Conservation (phyloP, 1,140 invertebrate genomes). For the Drosophila nebulosa region DNA sequence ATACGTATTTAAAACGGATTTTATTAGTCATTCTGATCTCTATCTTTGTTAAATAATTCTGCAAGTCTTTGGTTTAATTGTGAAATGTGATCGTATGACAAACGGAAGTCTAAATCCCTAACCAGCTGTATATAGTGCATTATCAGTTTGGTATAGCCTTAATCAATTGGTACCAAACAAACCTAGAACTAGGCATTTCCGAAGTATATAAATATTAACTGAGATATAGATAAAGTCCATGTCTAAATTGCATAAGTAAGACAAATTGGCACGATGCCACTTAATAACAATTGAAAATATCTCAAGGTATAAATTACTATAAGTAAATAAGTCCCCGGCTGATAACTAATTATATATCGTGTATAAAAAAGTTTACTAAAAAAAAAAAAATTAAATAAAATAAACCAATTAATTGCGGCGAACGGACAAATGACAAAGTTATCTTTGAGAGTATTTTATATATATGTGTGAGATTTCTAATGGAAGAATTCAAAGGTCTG, state of each 20-base stretch:
- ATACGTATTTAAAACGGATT: not conserved
- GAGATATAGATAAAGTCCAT: constrained; percentile 15
- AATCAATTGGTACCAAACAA: not conserved
- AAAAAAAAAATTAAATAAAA: constrained; percentile 46
- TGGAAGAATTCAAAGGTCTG: constrained; percentile 31
- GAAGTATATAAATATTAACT: constrained; percentile 28
- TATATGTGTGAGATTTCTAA: constrained; percentile 14
- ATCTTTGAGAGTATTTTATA: constrained; percentile 25
- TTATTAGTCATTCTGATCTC: not conserved
- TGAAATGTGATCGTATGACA: constrained; percentile 45
- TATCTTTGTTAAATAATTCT: not conserved
- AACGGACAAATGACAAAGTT: constrained; percentile 51
- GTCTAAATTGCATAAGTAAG: constrained; percentile 46
- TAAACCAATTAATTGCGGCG: constrained; percentile 63
- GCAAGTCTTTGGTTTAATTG: constrained; percentile 19
- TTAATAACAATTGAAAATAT: constrained; percentile 40
- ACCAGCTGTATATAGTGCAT: constrained; percentile 27
- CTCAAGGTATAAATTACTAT: constrained; percentile 37
- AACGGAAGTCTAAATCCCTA: constrained; percentile 24
- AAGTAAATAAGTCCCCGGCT: constrained; percentile 47
- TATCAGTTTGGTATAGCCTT: not conserved
- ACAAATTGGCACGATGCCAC: constrained; percentile 27
- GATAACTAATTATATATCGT: constrained; percentile 54
- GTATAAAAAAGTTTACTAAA: constrained; percentile 48
- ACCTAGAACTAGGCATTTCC: constrained; percentile 14